Evolutionary conservation across 1,140 invertebrate species (phyloP), one percentile per base, ranked within the genome.

Genomic region (Cecropterus lyciades): DNA sequence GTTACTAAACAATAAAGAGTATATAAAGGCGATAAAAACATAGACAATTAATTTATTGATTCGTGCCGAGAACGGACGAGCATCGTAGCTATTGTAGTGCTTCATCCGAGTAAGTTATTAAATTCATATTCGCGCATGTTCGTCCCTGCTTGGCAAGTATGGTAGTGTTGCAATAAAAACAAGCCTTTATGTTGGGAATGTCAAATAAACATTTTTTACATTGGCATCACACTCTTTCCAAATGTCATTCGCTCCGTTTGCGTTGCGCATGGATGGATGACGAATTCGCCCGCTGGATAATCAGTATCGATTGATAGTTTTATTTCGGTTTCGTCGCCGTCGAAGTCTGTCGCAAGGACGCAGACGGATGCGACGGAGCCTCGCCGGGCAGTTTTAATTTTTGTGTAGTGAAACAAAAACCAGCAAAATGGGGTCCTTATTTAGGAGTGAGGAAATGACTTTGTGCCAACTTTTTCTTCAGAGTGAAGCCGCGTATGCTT

Each of bases 361-460:
- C 78, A 78, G 76, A 83, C 88, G 77, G 69, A 75, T 79, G 87
- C 80, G 87, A 84, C 87, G 84, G 75, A 83, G 74, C 70, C 69
- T 60, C 51, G 70, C 77, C 69, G 64, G 56, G 51, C 65, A 70
- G 71, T 75, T 75, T 72, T 72, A 72, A 72, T 80, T 77, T 77
- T 70, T 78, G 83, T 88, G 76, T 70, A 69, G 85, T 85, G 77
- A 73, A 70, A 65, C 67, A 69, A 75, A 80, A 85, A 74, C 67
- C 69, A 65, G 42, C 73, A 75, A 90, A 68, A 96, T 96, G 95
- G 95, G 95, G 80, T 96, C 95, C 69, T 93, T 96, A 82, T 98
- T 98, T 92, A 94, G 97, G 66, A 98, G 97, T 93, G 97, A 98
- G 85, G 97, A 98, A 93, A 98, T 98, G 97, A 97, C 96, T 82